These are phyloP conservation scores for Nemoura dubitans DNA, from an alignment of 2,888 invertebrate genomes.

Conservation along the genomic window DNA sequence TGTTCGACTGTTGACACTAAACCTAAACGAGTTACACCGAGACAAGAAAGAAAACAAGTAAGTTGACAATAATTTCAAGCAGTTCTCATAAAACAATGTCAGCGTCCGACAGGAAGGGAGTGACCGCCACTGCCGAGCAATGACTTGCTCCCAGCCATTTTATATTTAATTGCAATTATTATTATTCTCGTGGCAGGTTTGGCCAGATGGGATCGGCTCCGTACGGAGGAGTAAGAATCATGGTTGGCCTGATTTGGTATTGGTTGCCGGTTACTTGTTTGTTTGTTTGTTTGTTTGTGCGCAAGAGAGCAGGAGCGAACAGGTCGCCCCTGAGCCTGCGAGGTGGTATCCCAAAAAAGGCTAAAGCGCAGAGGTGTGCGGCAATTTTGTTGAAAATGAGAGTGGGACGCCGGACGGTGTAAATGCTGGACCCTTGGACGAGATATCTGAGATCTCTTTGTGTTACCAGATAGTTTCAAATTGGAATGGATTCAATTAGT, in stretches of 20 bases:
- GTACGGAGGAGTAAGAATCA: background rate
- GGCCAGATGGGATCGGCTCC: background rate
- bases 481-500: too few relatives aligned
- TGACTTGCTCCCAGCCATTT: background rate
- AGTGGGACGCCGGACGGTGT: background rate
- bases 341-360: background rate
- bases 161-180: background rate
- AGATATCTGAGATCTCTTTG: too few relatives aligned
- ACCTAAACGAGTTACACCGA: background rate
- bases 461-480: too few relatives aligned
- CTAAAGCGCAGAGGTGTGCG: background rate
- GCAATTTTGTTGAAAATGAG: background rate
- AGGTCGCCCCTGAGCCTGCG: background rate
- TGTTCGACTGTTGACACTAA: background rate
- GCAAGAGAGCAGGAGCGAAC: background rate
- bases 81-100: background rate
- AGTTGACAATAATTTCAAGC: background rate
- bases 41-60: background rate
- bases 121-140: background rate
- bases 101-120: background rate
- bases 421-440: background rate
- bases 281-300: background rate
- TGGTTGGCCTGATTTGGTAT: background rate
- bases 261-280: background rate
- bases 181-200: background rate